Evolutionary conservation across 2,113 vertebrate species (phyloP).

Genomic region (Pungitius pungitius): DNA sequence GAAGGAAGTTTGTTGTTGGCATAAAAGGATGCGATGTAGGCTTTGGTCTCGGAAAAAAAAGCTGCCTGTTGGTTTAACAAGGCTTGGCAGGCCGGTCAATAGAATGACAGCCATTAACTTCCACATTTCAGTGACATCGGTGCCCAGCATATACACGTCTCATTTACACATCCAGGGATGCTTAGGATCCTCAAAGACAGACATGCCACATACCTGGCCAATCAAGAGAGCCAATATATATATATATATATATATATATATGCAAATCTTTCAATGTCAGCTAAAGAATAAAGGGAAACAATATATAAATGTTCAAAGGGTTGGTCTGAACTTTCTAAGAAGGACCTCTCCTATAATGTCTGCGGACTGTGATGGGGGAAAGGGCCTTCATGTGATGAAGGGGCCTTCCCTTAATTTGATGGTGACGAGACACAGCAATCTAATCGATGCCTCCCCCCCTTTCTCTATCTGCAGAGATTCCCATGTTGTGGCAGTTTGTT

Average conservation of each 20-base stretch:
- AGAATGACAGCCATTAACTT: conserved; percentile 62
- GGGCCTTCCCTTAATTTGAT: conserved; percentile 16
- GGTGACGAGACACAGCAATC: neutral
- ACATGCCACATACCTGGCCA: conserved; percentile 14
- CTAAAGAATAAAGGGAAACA: conserved; percentile 20
- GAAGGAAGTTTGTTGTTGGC: conserved; percentile 69
- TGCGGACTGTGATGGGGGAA: neutral
- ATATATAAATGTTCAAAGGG: conserved; percentile 6
- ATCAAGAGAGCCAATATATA: conserved; percentile 18
- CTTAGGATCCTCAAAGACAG: conserved; percentile 23
- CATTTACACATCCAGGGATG: conserved; percentile 38
- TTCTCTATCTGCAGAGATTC: conserved; percentile 17
- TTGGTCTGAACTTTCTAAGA: conserved; percentile 15
- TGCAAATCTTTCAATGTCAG: conserved; percentile 19
- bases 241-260: too few species aligned
- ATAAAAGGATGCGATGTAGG: conserved; percentile 60
- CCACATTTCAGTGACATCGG: conserved; percentile 51
- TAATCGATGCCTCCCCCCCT: conserved; percentile 1
- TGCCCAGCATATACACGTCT: conserved; percentile 6
- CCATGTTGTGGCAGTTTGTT: conserved; percentile 37
- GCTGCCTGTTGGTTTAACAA: conserved; percentile 59
- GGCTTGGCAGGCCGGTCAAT: conserved; percentile 65
- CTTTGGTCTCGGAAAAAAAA: conserved; percentile 59
- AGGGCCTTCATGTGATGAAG: neutral
- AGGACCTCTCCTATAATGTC: conserved; percentile 3